A percentile compares a stretch with the other conserved stretches of the same genome.
Conservation (phyloP, 2,113 vertebrate species). For the Rhagologus leucostigma region DNA sequence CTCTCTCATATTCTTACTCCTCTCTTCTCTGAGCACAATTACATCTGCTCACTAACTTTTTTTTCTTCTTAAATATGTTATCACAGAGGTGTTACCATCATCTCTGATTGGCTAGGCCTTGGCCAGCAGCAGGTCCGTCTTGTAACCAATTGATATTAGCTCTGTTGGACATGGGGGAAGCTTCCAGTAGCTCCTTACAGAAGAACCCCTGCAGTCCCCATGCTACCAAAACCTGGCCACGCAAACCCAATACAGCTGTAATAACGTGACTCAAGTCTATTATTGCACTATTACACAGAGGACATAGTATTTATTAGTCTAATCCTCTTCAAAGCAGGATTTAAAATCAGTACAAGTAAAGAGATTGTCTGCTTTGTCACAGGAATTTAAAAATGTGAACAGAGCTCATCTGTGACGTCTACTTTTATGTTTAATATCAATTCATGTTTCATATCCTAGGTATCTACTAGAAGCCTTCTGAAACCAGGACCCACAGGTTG, state of each 20-base stretch:
- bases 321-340: background rate
- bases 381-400: background rate
- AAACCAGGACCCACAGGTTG: background rate
- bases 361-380: background rate
- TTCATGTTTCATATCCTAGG: background rate
- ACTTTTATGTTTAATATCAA: background rate
- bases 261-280: background rate
- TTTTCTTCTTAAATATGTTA: background rate
- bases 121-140: fast-evolving
- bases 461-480: background rate
- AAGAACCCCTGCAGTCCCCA: background rate
- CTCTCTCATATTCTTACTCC: background rate
- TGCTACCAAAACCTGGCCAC: background rate
- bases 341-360: background rate
- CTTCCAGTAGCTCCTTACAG: background rate
- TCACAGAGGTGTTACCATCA: background rate
- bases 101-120: background rate
- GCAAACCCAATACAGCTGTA: background rate
- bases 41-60: background rate
- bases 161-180: background rate
- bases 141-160: background rate
- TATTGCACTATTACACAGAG: background rate
- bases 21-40: background rate
- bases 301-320: background rate
- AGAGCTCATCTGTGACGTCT: background rate